Conservation (phyloP, 2,888 invertebrate genomes). For the Taphrorychus bicolor region DNA sequence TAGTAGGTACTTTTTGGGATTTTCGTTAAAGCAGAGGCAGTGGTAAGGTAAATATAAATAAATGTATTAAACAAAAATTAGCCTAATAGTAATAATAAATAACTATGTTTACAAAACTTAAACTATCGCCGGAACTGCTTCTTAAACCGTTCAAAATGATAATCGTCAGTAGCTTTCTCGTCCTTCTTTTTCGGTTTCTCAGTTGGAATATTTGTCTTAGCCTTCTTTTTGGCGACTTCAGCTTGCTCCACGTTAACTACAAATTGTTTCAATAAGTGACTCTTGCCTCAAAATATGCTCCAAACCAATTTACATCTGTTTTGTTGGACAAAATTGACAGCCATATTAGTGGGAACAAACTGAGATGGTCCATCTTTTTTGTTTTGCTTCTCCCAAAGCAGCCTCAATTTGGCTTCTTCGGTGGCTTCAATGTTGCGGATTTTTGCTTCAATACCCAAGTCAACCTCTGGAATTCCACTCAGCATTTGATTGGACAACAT, state of each 20-base stretch:
- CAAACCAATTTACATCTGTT: constrained; percentile 80
- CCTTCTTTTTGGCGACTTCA: constrained; percentile 67
- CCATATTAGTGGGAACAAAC: constrained; percentile 98
- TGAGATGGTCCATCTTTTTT: constrained; percentile 93
- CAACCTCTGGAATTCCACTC: constrained; percentile 98
- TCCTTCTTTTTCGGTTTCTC: constrained; percentile 69
- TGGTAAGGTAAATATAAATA: too few species aligned
- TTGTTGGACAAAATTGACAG: constrained; percentile 97
- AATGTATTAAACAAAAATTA: too few species aligned
- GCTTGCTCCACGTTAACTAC: constrained; percentile 86
- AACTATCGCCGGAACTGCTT: constrained; percentile 89
- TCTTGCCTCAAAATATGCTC: too few species aligned
- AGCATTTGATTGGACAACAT: constrained; percentile 99
- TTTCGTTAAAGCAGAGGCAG: too few species aligned
- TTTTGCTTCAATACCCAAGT: constrained; percentile 98
- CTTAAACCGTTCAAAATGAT: constrained; percentile 95
- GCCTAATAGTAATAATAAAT: too few species aligned
- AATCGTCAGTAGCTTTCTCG: constrained; percentile 96
- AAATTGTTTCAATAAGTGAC: too few species aligned
- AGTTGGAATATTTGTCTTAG: constrained; percentile 60
- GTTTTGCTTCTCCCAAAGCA: constrained; percentile 87
- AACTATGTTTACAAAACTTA: neutral
- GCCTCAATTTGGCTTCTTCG: constrained; percentile 94
- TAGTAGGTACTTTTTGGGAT: too few species aligned
- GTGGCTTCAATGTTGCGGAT: constrained; percentile 99